Evolutionary conservation across 2,113 vertebrate genomes (phyloP).

Genomic region (Lophius piscatorius): DNA sequence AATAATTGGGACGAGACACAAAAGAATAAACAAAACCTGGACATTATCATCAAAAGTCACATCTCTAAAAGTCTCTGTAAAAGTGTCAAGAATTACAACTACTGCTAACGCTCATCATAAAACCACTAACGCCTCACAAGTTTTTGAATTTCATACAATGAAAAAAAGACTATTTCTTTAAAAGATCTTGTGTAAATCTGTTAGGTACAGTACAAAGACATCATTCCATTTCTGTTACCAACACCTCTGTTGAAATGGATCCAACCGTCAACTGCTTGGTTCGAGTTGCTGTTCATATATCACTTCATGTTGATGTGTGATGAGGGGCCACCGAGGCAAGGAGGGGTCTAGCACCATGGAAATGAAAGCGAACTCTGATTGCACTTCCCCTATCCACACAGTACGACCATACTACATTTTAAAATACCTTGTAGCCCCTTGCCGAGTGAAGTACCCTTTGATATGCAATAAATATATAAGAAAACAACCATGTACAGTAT

Average conservation of each 20-base stretch:
- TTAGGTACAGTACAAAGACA: constrained; percentile 84
- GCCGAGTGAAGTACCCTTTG: constrained; percentile 74
- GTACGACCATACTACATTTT: constrained; percentile 64
- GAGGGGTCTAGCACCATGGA: constrained; percentile 80
- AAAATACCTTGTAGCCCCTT: constrained; percentile 77
- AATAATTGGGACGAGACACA: constrained; percentile 64
- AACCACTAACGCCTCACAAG: constrained; percentile 76
- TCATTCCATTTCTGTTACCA: constrained; percentile 71
- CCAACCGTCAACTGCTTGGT: constrained; percentile 79
- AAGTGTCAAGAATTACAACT: constrained; percentile 74
- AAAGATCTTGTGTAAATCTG: constrained; percentile 56
- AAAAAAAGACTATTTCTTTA: constrained; percentile 44
- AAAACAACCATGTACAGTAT: constrained; percentile 81
- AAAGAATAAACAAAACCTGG: constrained; percentile 35
- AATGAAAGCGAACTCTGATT: constrained; percentile 69
- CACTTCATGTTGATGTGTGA: constrained; percentile 63
- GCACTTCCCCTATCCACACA: constrained; percentile 70
- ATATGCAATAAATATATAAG: constrained; percentile 84
- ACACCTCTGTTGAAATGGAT: constrained; percentile 73
- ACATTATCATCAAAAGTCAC: constrained; percentile 68
- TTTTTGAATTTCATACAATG: constrained; percentile 72
- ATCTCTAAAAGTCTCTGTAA: constrained; percentile 70
- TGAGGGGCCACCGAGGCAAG: constrained; percentile 64
- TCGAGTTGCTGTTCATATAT: constrained; percentile 63
- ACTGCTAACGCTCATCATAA: constrained; percentile 72